These are phyloP conservation scores for Limnephilus rhombicus DNA, from an alignment of 2,888 invertebrate genomes.

Conservation along the genomic window DNA sequence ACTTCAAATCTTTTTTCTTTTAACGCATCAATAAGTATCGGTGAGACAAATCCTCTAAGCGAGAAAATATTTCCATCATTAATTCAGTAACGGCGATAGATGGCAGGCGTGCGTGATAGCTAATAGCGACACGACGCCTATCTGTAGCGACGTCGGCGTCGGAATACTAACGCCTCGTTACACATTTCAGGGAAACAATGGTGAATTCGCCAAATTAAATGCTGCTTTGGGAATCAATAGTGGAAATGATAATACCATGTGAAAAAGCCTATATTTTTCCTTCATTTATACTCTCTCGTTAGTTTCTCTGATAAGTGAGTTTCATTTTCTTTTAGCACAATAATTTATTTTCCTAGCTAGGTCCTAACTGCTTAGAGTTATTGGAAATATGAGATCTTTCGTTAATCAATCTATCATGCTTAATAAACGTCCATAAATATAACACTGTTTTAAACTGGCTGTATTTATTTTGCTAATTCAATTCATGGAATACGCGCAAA, in stretches of 20 bases:
- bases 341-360: not conserved
- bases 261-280: not conserved
- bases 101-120: constrained; percentile 63
- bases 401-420: too few relatives aligned
- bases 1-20: not conserved
- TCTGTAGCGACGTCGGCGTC: constrained; percentile 24
- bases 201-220: not conserved
- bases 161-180: constrained; percentile 54
- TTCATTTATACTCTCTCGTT: not conserved
- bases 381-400: too few relatives aligned
- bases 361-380: too few relatives aligned
- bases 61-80: constrained; percentile 64
- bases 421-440: too few relatives aligned
- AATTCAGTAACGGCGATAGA: constrained; percentile 63
- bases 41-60: constrained; percentile 55
- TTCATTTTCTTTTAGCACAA: not conserved
- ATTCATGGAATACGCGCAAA: too few relatives aligned
- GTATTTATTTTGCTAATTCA: too few relatives aligned
- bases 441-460: too few relatives aligned
- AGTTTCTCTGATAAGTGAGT: not conserved
- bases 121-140: constrained; percentile 51
- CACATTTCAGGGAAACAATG: not conserved
- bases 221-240: not conserved
- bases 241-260: not conserved
- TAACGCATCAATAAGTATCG: constrained; percentile 41